These are phyloP conservation scores for Drosophila paracracens DNA, from an alignment of 2,888 invertebrate genomes.

Conservation along the genomic window DNA sequence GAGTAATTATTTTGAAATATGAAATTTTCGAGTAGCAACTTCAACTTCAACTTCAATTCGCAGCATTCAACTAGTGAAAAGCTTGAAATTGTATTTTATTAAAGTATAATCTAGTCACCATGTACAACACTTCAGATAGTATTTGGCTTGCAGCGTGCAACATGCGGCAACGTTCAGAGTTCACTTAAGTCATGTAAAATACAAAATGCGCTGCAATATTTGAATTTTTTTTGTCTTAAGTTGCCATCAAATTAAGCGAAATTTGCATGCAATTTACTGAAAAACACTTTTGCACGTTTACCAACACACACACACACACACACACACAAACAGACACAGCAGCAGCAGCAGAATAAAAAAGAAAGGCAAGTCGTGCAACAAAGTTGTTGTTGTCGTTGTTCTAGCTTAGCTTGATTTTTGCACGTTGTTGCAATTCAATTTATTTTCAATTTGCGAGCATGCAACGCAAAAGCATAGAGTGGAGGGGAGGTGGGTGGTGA, in stretches of 20 bases:
- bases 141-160: slow-evolving; percentile 20
- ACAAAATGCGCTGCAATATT: slow-evolving; percentile 19
- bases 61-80: slow-evolving; percentile 49
- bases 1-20: neutral
- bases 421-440: slow-evolving; percentile 75
- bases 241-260: slow-evolving; percentile 56
- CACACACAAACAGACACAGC: neutral
- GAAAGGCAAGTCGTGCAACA: slow-evolving; percentile 11
- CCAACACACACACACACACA: slow-evolving; percentile 13
- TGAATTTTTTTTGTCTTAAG: slow-evolving; percentile 24
- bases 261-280: slow-evolving; percentile 70
- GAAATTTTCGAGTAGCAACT: neutral
- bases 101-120: slow-evolving; percentile 5
- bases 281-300: slow-evolving; percentile 56
- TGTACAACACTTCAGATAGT: neutral
- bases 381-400: slow-evolving; percentile 31
- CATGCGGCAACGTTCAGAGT: slow-evolving; percentile 18
- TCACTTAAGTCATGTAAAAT: slow-evolving; percentile 5
- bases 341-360: slow-evolving; percentile 13
- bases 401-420: slow-evolving; percentile 56
- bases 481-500: neutral
- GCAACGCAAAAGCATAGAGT: slow-evolving; percentile 39
- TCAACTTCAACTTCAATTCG: neutral
- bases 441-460: slow-evolving; percentile 78
- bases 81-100: neutral